These are phyloP conservation scores for Harmothoe impar DNA, from an alignment of 2,888 invertebrate species.

Conservation along the genomic window DNA sequence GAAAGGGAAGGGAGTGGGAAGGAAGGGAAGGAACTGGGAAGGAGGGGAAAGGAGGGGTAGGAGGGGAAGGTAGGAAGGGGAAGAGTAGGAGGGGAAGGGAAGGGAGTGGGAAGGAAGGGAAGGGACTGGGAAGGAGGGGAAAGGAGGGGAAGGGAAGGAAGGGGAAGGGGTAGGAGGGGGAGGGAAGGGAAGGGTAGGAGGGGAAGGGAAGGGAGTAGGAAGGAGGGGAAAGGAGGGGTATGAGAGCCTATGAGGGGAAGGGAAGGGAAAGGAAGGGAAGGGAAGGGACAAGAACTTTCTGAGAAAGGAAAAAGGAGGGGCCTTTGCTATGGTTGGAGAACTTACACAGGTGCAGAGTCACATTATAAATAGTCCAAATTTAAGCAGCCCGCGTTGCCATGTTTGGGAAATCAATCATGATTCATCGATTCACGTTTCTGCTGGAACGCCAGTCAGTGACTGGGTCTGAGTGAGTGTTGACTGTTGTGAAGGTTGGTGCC, in stretches of 20 bases:
- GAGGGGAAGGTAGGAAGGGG: not conserved
- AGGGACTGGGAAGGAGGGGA: not conserved
- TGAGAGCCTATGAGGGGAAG: constrained; percentile 9
- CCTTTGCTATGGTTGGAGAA: no score
- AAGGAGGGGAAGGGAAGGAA: not conserved
- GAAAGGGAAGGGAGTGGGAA: no score
- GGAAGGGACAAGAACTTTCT: not conserved
- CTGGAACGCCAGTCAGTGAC: no score
- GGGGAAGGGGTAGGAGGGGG: no score
- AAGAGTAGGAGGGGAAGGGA: not conserved
- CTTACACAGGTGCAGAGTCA: no score
- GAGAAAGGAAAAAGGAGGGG: not conserved
- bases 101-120: not conserved
- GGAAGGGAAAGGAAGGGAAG: constrained; percentile 23
- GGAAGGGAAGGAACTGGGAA: not conserved
- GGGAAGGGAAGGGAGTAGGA: constrained; percentile 34
- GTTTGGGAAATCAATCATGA: no score
- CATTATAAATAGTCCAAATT: no score
- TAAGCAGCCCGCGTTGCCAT: no score
- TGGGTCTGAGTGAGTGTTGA: no score
- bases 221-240: constrained; percentile 27
- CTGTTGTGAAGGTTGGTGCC: not conserved
- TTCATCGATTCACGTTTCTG: no score
- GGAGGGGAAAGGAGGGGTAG: not conserved
- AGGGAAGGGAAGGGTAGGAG: not conserved